Percentiles rank a stretch among this genome's conserved stretches.
Evolutionary conservation across 2,797 vertebrate species (phyloP).

Genomic region (Xyrichtys novacula): DNA sequence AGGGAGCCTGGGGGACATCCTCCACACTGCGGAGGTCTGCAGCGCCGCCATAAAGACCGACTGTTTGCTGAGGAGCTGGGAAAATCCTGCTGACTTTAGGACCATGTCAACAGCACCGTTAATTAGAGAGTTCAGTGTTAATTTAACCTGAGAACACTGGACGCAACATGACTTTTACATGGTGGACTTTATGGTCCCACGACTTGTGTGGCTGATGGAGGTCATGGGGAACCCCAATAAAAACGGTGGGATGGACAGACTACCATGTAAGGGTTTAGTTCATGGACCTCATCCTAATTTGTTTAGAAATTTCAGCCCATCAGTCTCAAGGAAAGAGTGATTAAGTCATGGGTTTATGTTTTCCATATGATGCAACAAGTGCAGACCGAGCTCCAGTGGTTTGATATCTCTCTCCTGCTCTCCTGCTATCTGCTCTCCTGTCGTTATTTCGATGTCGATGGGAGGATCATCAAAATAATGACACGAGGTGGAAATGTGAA

Average conservation of each 20-base stretch:
- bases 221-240: not conserved
- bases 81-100: conserved; percentile 78
- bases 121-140: conserved; percentile 71
- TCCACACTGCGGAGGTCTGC: conserved; percentile 66
- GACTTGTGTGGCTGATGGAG: conserved; percentile 17
- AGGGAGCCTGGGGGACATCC: conserved; percentile 74
- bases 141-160: conserved; percentile 49
- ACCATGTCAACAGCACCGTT: conserved; percentile 63
- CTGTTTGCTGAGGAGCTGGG: conserved; percentile 69
- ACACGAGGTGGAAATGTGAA: no score
- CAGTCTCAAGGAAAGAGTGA: not conserved
- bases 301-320: not conserved
- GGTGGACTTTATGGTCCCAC: conserved; percentile 21
- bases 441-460: no score
- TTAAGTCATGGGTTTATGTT: not conserved
- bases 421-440: no score
- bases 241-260: not conserved
- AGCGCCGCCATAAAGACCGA: conserved; percentile 65
- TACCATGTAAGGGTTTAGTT: not conserved
- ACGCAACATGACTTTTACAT: conserved; percentile 63
- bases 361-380: no score
- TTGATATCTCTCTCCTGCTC: no score
- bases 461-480: no score
- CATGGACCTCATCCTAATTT: not conserved
- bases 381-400: no score